Conservation (phyloP, 2,888 invertebrate genomes). For the Sceliomorpha sp. region DNA sequence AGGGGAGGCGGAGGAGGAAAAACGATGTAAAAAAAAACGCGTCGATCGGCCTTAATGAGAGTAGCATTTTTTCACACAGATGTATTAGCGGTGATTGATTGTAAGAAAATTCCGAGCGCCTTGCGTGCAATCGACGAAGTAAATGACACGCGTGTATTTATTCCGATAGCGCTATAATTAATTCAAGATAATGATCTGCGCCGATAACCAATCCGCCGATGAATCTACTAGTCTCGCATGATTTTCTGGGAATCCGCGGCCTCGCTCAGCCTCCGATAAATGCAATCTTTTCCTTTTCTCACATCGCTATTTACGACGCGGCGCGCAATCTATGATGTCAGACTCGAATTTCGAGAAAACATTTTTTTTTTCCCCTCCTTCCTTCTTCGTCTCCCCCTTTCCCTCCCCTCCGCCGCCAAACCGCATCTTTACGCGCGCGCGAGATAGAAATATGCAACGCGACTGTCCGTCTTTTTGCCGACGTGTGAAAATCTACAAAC, state of each 20-base stretch:
- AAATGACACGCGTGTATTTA: conserved; percentile 43
- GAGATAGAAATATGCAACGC: too few species aligned
- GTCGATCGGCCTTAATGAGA: conserved; percentile 5
- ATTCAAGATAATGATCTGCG: conserved; percentile 47
- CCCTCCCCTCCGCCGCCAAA: too few species aligned
- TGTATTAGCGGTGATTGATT: conserved; percentile 23
- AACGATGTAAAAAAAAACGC: too few species aligned
- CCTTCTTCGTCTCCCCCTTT: too few species aligned
- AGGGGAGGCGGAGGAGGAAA: too few species aligned
- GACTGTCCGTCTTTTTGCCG: too few species aligned
- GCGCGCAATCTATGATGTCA: conserved; percentile 21
- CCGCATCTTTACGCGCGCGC: too few species aligned
- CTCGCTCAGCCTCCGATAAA: conserved; percentile 12
- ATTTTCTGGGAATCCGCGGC: conserved; percentile 33
- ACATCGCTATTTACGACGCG: conserved; percentile 25
- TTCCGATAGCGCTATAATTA: conserved; percentile 43
- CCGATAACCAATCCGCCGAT: conserved; percentile 30
- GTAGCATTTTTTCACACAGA: neutral
- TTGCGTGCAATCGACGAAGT: conserved; percentile 31
- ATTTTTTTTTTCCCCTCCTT: conserved; percentile 13
- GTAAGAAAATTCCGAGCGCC: conserved; percentile 27
- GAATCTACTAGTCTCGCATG: conserved; percentile 36
- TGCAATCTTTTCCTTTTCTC: conserved; percentile 25
- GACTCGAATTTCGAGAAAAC: conserved; percentile 20
- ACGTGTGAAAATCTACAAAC: too few species aligned